Evolutionary conservation across 2,888 invertebrate species (phyloP), one percentile per base, ranked within the genome.

Genomic region (Ypsolopha sequella): DNA sequence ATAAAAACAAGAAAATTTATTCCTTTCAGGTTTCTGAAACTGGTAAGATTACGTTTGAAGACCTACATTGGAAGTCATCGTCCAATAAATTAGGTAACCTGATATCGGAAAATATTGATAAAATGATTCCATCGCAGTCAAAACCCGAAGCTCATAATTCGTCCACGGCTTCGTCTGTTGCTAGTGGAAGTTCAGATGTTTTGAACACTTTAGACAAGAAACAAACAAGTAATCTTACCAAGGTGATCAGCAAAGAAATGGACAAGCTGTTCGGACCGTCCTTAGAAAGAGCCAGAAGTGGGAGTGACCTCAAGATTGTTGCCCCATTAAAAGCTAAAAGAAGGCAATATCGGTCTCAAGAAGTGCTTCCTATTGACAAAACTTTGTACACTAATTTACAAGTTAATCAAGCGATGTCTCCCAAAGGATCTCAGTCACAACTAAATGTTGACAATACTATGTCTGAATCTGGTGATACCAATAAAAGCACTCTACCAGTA

Each of bases 271-370:
- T 87, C 55, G 73, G 73, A 6, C 79, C 84, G 6, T 58, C 73
- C 3, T 62, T 87, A 49, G 84, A 82, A 62, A 71, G 87, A 60
- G 76, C 87, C 1, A 78, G 70, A 52, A 87, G 87, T 56, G 80
- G 80, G 1, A 76, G 72, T 57, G 81, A 86, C 53, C 59, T 87
- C 36, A 79, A 84, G 66, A 66, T 81, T 0, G 62, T 70, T 6
- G 74, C 77, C 38, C 85, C 87, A 35, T 60, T 80, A 0, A 69
- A 77, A 55, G 73, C 76, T 58, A 81, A 78, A 59, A 73, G 70
- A 58, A 70, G 81, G 51, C 84, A 87, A 52, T 87, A 78, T 53
- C 74, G 74, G 58, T 87, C 87, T 13, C 87, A 87, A 68, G 87
- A 87, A 70, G 73, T 80, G 50, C 63, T 87, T 51, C 63, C 72